These are phyloP conservation scores for Prionchulus punctatus DNA, from an alignment of 2,888 invertebrate genomes.

Conservation along the genomic window DNA sequence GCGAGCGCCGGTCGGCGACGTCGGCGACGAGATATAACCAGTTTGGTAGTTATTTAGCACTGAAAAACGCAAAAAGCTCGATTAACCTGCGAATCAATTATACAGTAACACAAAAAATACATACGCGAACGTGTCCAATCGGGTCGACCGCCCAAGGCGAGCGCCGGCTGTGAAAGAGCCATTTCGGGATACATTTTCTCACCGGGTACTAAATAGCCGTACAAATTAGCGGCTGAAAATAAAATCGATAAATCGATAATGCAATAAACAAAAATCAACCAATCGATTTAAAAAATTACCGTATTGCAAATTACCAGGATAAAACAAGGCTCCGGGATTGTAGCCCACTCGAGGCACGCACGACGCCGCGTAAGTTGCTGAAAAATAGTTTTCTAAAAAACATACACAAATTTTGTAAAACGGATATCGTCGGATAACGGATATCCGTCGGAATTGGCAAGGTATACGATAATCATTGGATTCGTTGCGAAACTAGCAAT, in stretches of 20 bases:
- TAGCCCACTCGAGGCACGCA: background rate
- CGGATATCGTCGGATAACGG: too few species aligned
- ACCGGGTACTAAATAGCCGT: background rate
- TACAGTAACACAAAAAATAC: background rate
- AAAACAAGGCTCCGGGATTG: background rate
- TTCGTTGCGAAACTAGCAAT: too few species aligned
- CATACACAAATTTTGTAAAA: too few species aligned
- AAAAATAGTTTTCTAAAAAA: background rate
- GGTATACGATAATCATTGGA: too few species aligned
- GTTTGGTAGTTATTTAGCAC: background rate
- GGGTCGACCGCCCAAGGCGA: background rate
- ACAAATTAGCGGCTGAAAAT: slow-evolving; percentile 46
- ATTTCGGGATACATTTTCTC: background rate
- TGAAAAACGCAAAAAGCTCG: background rate
- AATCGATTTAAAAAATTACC: too few species aligned
- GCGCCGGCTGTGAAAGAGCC: background rate
- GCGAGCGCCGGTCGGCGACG: background rate
- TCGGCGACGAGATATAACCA: background rate
- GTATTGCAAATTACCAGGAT: background rate
- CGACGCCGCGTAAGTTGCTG: background rate
- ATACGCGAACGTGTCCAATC: background rate
- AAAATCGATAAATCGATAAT: slow-evolving; percentile 49
- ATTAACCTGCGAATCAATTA: background rate
- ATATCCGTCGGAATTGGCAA: too few species aligned
- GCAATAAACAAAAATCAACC: too few species aligned